These are phyloP conservation scores for Ctenopoma kingsleyae DNA, from an alignment of 2,797 vertebrate genomes.

Conservation along the genomic window DNA sequence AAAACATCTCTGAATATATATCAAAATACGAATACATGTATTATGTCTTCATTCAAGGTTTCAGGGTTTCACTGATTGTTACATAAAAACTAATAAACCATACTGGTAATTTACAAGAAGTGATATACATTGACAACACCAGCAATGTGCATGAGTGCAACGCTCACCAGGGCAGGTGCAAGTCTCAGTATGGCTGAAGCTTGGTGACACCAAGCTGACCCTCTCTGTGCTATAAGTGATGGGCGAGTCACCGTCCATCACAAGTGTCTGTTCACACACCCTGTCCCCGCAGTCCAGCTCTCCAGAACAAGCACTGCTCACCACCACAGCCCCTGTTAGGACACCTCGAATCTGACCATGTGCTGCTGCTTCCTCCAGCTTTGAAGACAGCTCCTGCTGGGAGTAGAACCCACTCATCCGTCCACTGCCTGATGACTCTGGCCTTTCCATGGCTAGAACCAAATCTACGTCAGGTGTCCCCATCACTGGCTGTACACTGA, in stretches of 20 bases:
- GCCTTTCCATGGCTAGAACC: slow-evolving; percentile 90
- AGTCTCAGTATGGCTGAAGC: slow-evolving; percentile 76
- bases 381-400: slow-evolving; percentile 85
- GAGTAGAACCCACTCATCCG: slow-evolving; percentile 79
- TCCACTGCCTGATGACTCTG: slow-evolving; percentile 61
- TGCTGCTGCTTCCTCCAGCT: slow-evolving; percentile 87
- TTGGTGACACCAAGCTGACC: slow-evolving; percentile 91
- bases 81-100: too few species aligned
- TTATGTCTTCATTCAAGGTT: not conserved
- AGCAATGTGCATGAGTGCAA: not conserved
- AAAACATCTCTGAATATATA: not conserved
- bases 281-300: slow-evolving; percentile 89
- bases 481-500: slow-evolving; percentile 89
- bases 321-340: slow-evolving; percentile 84
- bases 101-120: not conserved
- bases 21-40: not conserved
- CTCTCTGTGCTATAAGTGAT: slow-evolving; percentile 92
- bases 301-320: slow-evolving; percentile 88
- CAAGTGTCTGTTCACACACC: slow-evolving; percentile 89
- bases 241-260: slow-evolving; percentile 84
- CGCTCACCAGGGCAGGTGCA: slow-evolving; percentile 82
- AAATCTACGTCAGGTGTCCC: slow-evolving; percentile 87
- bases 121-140: not conserved
- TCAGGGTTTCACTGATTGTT: too few species aligned
- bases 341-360: slow-evolving; percentile 88